Conservation (phyloP, 92 coral and sea anemone species). For the Bergia puertoricense region DNA sequence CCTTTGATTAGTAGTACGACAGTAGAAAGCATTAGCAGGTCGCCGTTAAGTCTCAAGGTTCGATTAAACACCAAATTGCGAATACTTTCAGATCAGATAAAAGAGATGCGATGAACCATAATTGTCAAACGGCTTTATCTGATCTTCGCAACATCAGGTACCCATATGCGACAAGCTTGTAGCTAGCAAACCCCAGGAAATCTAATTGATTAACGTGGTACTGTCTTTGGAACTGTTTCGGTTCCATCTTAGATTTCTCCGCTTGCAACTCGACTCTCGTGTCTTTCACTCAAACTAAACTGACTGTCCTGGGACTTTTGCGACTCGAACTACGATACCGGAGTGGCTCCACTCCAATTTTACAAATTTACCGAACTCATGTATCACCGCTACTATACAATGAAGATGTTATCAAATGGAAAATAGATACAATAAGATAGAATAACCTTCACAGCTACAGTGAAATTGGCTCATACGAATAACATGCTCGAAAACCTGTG, state of each 20-base stretch:
- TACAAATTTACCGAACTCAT: background rate
- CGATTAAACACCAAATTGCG: conserved; percentile 1
- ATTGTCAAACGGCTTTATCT: background rate
- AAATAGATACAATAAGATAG: background rate
- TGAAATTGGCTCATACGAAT: background rate
- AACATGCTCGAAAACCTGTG: background rate
- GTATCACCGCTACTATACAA: background rate
- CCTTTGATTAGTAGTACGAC: background rate
- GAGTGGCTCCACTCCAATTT: background rate
- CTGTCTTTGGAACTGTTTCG: background rate
- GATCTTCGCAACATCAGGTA: conserved; percentile 8
- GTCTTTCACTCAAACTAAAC: background rate
- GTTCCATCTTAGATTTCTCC: background rate
- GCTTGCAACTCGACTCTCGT: background rate
- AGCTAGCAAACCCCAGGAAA: no score
- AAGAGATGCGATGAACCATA: background rate
- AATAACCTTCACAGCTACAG: background rate
- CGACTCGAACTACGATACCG: background rate
- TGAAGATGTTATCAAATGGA: background rate
- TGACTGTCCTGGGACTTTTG: no score
- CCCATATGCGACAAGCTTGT: background rate
- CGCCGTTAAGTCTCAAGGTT: conserved; percentile 1
- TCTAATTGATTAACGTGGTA: background rate
- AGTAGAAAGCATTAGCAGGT: background rate
- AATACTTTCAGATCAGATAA: conserved; percentile 12